These are phyloP conservation scores for Arge pagana DNA, from an alignment of 2,888 invertebrate species.

Conservation along the genomic window DNA sequence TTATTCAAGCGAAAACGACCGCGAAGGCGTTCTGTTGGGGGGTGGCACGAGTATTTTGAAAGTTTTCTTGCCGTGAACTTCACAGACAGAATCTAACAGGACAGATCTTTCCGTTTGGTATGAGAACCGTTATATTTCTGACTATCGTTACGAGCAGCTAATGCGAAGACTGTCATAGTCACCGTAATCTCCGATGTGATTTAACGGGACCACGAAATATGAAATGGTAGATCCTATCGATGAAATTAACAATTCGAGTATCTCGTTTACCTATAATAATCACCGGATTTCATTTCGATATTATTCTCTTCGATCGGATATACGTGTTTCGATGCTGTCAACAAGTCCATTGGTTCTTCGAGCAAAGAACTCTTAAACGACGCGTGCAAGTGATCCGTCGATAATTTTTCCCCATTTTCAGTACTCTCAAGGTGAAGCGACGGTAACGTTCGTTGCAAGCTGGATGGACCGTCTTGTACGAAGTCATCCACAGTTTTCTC, in stretches of 20 bases:
- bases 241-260: no score
- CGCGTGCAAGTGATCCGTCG: conserved; percentile 31
- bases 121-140: no score
- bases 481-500: conserved; percentile 39
- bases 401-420: conserved; percentile 34
- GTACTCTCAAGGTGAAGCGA: conserved; percentile 44
- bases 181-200: no score
- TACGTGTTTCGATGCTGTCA: conserved; percentile 48
- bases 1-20: no score
- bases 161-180: no score
- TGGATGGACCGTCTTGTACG: conserved; percentile 30
- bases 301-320: conserved; percentile 53
- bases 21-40: no score
- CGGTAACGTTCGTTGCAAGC: conserved; percentile 40
- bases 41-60: no score
- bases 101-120: no score
- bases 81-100: no score
- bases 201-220: no score
- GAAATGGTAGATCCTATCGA: neutral
- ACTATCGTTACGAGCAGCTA: no score
- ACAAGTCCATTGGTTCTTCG: conserved; percentile 42
- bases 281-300: conserved; percentile 51
- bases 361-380: conserved; percentile 29
- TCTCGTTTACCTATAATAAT: conserved; percentile 50
- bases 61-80: no score